Base-by-base conservation (phyloP, 1,140 invertebrate species). In the Hylaeus volcanicus region DNA sequence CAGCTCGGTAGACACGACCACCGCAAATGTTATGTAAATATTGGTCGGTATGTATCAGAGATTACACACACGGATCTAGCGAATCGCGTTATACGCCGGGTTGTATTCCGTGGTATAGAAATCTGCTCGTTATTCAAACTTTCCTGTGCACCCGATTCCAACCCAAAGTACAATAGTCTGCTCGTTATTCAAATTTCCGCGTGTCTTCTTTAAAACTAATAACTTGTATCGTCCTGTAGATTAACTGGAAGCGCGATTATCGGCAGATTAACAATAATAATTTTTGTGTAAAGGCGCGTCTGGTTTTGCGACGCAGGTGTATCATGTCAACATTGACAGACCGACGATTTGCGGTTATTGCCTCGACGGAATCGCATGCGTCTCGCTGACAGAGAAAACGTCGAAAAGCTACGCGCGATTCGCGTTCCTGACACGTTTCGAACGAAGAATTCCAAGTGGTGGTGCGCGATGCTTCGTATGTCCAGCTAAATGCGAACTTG, bases 401-500 rank as follows among this genome's bases (percentile, higher is more conserved):
- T 45, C 6, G 48, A 37, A 60, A 61, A 69, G 56, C 45, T n/a
- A 61, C 37, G 78, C 79, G 48, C 55, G 43, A 11, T 12, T 37
- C 26, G 61, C 73, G 69, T 83, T 70, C 69, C 39, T 26, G 45
- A 1, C 81, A 51, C 37, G 37, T 56, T 51, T 39, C 37, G 39
- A 58, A 73, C 37, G 45, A 39, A 81, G 53, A 82, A 86, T 86
- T 68, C 56, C 41, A 58, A 45, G 64, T 76, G 71, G 55, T 51
- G 66, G 61, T 11, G 48, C n/a, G 48, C 55, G 60, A 41, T 58
- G 58, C 45, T 58, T 69, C 41, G 64, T 5, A 41, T 58, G 60
- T 41, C 63, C 56, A 48, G 51, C 61, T 78, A 78, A 86, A 84
- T 75, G 79, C 83, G 56, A 74, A 82, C 83, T 82, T 85, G 83